phyloP scores from a whole-genome alignment of 2,113 vertebrate species.

The Odontophorus gujanensis region DNA sequence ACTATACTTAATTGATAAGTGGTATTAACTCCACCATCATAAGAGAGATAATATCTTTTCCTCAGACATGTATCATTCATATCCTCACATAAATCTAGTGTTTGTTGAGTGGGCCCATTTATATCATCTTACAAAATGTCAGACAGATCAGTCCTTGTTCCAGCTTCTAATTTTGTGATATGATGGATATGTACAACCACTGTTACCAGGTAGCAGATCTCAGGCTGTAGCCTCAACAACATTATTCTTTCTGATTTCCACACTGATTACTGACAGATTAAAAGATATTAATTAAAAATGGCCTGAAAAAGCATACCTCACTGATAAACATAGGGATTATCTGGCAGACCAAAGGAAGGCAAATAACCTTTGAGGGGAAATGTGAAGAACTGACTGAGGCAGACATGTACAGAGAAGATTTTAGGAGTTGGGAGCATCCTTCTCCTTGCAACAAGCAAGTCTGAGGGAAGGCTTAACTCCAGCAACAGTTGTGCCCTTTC shows the following conservation, averaged over 20 bases:
- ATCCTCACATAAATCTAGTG: slow-evolving; percentile 49
- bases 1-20: slow-evolving; percentile 56
- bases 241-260: slow-evolving; percentile 24
- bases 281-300: slow-evolving; percentile 54
- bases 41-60: slow-evolving; percentile 48
- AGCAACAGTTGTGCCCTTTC: not conserved
- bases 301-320: not conserved
- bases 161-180: slow-evolving; percentile 58
- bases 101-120: slow-evolving; percentile 54
- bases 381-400: not conserved
- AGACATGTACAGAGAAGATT: not conserved
- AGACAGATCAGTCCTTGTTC: slow-evolving; percentile 41
- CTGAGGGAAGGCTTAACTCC: not conserved
- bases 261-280: slow-evolving; percentile 49
- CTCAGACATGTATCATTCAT: slow-evolving; percentile 40
- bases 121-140: slow-evolving; percentile 68
- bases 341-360: not conserved
- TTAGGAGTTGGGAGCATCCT: not conserved
- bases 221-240: not conserved
- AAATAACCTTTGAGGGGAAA: not conserved
- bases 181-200: slow-evolving; percentile 12
- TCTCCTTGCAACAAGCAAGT: not conserved
- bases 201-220: slow-evolving; percentile 51
- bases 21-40: slow-evolving; percentile 46
- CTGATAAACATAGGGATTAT: not conserved